Evolutionary conservation across 2,113 vertebrate genomes (phyloP).

Genomic region (Eptesicus fuscus): DNA sequence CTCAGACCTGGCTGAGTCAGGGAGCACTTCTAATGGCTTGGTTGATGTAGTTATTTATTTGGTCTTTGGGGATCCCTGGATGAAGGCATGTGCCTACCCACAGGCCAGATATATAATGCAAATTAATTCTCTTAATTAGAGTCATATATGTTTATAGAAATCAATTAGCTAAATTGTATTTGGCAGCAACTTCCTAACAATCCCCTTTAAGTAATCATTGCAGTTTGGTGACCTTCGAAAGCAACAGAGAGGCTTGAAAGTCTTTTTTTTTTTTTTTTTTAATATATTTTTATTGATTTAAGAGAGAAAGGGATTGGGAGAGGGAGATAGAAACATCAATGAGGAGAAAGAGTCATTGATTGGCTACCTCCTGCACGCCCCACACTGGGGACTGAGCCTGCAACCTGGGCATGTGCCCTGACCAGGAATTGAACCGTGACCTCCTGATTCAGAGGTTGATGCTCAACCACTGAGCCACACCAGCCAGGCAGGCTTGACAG

Average conservation of each 20-base stretch:
- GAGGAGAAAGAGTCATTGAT: too few relatives aligned
- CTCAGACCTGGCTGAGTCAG: constrained; percentile 56
- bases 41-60: constrained; percentile 31
- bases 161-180: constrained; percentile 53
- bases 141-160: constrained; percentile 45
- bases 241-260: neutral
- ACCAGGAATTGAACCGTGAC: too few relatives aligned
- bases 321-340: too few relatives aligned
- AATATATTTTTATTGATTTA: too few relatives aligned
- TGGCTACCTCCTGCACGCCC: too few relatives aligned
- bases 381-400: too few relatives aligned
- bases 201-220: neutral
- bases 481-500: neutral
- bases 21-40: constrained; percentile 52
- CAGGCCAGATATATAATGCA: constrained; percentile 44
- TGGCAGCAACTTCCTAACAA: constrained; percentile 29
- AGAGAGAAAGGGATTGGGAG: too few relatives aligned
- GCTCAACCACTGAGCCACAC: too few relatives aligned
- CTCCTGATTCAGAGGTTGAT: too few relatives aligned
- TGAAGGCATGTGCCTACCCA: neutral
- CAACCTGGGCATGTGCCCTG: too few relatives aligned
- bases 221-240: neutral
- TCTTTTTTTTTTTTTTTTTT: neutral
- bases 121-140: constrained; percentile 64
- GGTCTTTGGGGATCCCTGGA: constrained; percentile 37